phyloP scores from a whole-genome alignment of 2,797 vertebrate species.

The Sebastes baramenuke region DNA sequence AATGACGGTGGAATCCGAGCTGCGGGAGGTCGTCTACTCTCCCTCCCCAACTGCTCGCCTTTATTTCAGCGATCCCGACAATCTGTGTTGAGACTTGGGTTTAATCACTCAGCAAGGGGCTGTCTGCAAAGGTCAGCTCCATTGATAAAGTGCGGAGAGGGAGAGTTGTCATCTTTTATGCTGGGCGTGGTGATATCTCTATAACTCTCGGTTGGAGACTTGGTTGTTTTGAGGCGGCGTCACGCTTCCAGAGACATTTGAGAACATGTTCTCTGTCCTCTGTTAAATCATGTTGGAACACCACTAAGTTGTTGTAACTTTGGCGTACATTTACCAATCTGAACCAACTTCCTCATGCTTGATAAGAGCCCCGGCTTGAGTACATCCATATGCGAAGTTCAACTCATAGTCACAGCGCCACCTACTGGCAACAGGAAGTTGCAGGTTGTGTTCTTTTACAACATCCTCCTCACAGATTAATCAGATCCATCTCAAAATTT shows the following conservation, averaged over 20 bases:
- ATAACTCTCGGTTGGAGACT: conserved; percentile 65
- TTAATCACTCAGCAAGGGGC: conserved; percentile 83
- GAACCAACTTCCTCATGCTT: too few species aligned
- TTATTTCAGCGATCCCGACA: conserved; percentile 51
- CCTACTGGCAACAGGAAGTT: too few species aligned
- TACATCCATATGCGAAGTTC: too few species aligned
- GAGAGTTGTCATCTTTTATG: conserved; percentile 79
- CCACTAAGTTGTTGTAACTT: background rate
- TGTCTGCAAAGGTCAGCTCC: conserved; percentile 82
- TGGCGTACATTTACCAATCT: too few species aligned
- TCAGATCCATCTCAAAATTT: too few species aligned
- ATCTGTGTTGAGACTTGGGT: conserved; percentile 66
- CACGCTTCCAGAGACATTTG: background rate
- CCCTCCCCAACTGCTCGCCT: conserved; percentile 69
- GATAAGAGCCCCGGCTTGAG: too few species aligned
- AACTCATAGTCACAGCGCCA: too few species aligned
- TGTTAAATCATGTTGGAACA: conserved; percentile 51
- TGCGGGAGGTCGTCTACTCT: conserved; percentile 48
- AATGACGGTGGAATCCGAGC: conserved; percentile 38
- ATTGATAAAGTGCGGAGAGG: conserved; percentile 77
- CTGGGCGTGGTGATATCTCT: conserved; percentile 68
- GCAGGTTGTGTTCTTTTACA: too few species aligned
- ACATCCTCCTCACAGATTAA: too few species aligned
- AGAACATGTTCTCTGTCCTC: conserved; percentile 32
- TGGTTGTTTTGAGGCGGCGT: conserved; percentile 35